Evolutionary conservation across 2,797 vertebrate genomes (phyloP).

Genomic region (Diplodus sargus): DNA sequence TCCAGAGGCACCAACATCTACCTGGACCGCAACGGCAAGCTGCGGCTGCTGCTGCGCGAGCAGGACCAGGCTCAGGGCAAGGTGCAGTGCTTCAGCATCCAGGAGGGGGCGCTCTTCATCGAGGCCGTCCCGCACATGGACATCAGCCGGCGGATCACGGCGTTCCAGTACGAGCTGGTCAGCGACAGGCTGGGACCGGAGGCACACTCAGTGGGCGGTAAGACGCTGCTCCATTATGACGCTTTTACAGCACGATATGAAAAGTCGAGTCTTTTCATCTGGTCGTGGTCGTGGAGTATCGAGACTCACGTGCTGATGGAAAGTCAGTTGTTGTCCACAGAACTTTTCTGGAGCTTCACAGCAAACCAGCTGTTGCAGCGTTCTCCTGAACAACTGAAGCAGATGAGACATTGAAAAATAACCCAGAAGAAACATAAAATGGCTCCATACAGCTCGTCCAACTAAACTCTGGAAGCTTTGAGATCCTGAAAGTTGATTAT

Average conservation of each 20-base stretch:
- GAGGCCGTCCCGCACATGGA: slow-evolving; percentile 94
- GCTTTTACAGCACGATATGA: neutral
- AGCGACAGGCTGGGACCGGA: slow-evolving; percentile 83
- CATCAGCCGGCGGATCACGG: slow-evolving; percentile 94
- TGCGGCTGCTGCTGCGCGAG: slow-evolving; percentile 92
- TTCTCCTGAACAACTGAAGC: too few relatives aligned
- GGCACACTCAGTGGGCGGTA: slow-evolving; percentile 87
- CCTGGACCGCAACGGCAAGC: slow-evolving; percentile 94
- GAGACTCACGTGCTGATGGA: too few relatives aligned
- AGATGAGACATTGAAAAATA: too few relatives aligned
- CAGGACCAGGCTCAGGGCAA: slow-evolving; percentile 83
- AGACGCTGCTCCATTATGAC: slow-evolving; percentile 53
- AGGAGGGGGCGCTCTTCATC: slow-evolving; percentile 93
- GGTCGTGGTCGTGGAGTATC: too few relatives aligned
- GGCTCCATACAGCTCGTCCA: too few relatives aligned
- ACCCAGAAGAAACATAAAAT: too few relatives aligned
- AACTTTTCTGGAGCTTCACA: too few relatives aligned
- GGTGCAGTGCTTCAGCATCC: slow-evolving; percentile 92
- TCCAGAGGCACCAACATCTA: slow-evolving; percentile 96
- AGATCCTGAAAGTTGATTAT: too few relatives aligned
- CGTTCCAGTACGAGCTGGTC: slow-evolving; percentile 96
- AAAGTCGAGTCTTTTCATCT: too few relatives aligned
- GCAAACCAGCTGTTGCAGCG: too few relatives aligned
- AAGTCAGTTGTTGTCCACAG: too few relatives aligned
- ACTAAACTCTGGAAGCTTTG: too few relatives aligned